Evolutionary conservation across 2,888 invertebrate species (phyloP).

Genomic region (Scaptomyza parva): DNA sequence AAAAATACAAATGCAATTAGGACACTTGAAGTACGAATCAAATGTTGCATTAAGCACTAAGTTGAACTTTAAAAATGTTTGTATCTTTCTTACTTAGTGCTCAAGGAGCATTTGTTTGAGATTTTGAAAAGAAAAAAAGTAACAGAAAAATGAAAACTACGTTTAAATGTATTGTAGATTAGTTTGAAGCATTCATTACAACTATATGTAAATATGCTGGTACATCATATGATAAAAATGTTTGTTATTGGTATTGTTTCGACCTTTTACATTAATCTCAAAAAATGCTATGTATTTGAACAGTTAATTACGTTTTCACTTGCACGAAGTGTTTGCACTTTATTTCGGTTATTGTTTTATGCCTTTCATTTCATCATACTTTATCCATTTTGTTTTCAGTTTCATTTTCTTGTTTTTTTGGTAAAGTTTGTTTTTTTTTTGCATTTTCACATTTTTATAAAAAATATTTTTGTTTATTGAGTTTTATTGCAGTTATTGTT

Average conservation of each 20-base stretch:
- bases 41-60: constrained; percentile 42
- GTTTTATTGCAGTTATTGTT: constrained; percentile 70
- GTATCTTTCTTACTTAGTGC: constrained; percentile 11
- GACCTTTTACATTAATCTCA: constrained; percentile 58
- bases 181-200: constrained; percentile 74
- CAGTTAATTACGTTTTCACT: constrained; percentile 83
- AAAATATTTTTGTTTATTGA: constrained; percentile 76
- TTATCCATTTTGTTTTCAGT: constrained; percentile 42
- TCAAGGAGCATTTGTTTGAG: constrained; percentile 35
- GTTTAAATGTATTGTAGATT: constrained; percentile 51
- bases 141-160: constrained; percentile 1
- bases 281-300: constrained; percentile 83
- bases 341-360: constrained; percentile 76
- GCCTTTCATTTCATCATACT: constrained; percentile 61
- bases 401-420: constrained; percentile 30
- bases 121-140: not conserved
- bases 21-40: constrained; percentile 14
- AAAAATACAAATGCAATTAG: constrained; percentile 18
- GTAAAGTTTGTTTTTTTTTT: constrained; percentile 56
- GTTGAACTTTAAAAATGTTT: not conserved
- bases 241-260: constrained; percentile 60
- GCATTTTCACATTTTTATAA: constrained; percentile 69
- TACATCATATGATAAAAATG: constrained; percentile 64
- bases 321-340: constrained; percentile 83
- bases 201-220: constrained; percentile 68